Base-by-base conservation (phyloP, 35 echinoderm and acorn worm species). In the Apostichopus californicus region DNA sequence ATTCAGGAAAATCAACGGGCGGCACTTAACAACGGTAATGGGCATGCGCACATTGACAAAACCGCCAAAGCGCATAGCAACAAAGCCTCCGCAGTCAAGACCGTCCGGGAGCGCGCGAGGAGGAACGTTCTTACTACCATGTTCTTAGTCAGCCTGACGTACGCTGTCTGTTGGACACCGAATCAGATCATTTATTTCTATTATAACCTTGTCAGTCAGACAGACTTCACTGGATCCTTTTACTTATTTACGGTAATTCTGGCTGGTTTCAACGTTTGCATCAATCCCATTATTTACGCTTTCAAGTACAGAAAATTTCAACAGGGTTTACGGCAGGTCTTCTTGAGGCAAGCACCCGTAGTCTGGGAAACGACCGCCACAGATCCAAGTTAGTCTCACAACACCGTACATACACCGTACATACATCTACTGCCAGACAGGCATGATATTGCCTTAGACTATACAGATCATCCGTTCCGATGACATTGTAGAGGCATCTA, bases 281-380 rank as follows among this genome's bases (percentile, higher is more conserved):
- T 90, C 4, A 90, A 90, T 77, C 87, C 87, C 18, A 73, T 90
- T 12, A 90, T 90, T 4, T 90, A 90, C 25, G 88, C 88, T 17
- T 90, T 90, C 54, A 90, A 90, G 53, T 90, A 90, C 88, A 90
- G 88, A 57, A 90, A 90, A 55, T 90, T 90, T 18, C 88, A 90
- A 56, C 68, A 77, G 20, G 88, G 26, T 18, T 54, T 90, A 54
- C 20, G 88, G 52, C 70, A 77, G 28, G 23, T 90, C 10, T 90
- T 90, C 72, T 25, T 90, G 57, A 56, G 54, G 5, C 68, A 90
- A 57, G 15, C 34, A 15, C 73, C 88, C 7, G 88, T 78, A 54
- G 25, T 90, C 15, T 90, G 88, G 88, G 88, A 90, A 78, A 90
- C 88, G 10, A 90, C 88, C 1, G 18, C 17, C 15, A 78, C 88